Evolutionary conservation across 2,888 invertebrate genomes (phyloP).

Genomic region (Ochlodes sylvanus): DNA sequence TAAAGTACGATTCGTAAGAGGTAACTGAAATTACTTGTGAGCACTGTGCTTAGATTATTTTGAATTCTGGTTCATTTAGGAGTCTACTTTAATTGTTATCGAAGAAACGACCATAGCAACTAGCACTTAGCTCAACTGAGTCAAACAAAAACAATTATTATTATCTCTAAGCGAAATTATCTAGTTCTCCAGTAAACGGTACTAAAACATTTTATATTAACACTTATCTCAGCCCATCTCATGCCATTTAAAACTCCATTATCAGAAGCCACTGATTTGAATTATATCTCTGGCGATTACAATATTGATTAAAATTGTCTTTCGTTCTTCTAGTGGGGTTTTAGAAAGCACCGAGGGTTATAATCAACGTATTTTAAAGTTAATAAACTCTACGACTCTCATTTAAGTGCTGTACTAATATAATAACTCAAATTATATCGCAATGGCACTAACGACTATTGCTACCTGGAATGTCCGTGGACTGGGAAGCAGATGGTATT

Average conservation of each 20-base stretch:
- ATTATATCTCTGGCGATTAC: constrained; percentile 19
- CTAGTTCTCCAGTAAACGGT: not conserved
- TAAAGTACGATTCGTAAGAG: no score
- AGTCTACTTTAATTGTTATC: no score
- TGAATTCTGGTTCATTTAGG: no score
- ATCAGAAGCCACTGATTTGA: constrained; percentile 2
- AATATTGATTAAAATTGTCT: constrained; percentile 7
- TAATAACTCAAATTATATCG: constrained; percentile 6
- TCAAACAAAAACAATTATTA: not conserved
- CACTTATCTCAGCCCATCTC: not conserved
- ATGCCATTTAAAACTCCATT: constrained; percentile 21
- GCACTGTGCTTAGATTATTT: no score
- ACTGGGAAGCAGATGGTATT: constrained; percentile 36
- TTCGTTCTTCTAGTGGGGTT: constrained; percentile 2
- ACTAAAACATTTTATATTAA: not conserved
- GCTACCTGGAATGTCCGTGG: not conserved
- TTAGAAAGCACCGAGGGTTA: constrained; percentile 6
- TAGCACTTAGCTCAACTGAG: not conserved
- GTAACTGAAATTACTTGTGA: no score
- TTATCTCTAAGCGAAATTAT: not conserved
- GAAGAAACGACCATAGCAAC: no score
- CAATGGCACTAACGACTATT: constrained; percentile 6
- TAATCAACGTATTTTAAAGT: constrained; percentile 22
- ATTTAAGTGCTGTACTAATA: constrained; percentile 4
- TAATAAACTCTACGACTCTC: constrained; percentile 14